Evolutionary conservation across 2,888 invertebrate species (phyloP).

Genomic region (Megastigmus dorsalis): DNA sequence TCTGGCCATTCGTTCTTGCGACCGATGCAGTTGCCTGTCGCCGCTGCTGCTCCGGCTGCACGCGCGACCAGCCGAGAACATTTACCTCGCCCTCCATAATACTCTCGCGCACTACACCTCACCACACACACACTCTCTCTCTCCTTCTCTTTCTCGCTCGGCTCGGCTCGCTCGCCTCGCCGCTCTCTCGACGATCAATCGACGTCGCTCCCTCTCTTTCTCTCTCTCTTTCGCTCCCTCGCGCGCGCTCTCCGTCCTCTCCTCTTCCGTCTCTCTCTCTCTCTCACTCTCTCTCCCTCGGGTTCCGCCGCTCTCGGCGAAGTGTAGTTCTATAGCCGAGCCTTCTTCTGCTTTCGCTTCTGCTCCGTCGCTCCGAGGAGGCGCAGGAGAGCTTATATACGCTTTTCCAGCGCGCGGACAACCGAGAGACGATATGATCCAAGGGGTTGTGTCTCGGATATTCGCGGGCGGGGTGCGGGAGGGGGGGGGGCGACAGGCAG

Average conservation of each 20-base stretch:
- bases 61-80: neutral
- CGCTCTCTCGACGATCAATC: constrained; percentile 37
- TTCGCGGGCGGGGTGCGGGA: too few species aligned
- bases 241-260: constrained; percentile 25
- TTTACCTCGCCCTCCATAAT: constrained; percentile 48
- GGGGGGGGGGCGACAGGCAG: too few species aligned
- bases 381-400: neutral
- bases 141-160: neutral
- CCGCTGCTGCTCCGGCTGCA: neutral
- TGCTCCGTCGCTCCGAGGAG: neutral
- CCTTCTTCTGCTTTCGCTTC: neutral
- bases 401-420: too few species aligned
- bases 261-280: constrained; percentile 7
- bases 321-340: too few species aligned
- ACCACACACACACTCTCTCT: neutral
- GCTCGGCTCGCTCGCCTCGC: neutral
- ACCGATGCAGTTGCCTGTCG: neutral
- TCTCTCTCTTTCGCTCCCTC: constrained; percentile 23
- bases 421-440: neutral
- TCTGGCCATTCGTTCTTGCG: neutral
- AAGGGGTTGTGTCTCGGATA: too few species aligned
- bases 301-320: neutral
- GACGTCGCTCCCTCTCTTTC: constrained; percentile 32
- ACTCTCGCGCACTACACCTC: neutral
- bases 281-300: constrained; percentile 1